Base-by-base conservation (phyloP, 2,888 invertebrate genomes). In the Sclerodermus sp. region DNA sequence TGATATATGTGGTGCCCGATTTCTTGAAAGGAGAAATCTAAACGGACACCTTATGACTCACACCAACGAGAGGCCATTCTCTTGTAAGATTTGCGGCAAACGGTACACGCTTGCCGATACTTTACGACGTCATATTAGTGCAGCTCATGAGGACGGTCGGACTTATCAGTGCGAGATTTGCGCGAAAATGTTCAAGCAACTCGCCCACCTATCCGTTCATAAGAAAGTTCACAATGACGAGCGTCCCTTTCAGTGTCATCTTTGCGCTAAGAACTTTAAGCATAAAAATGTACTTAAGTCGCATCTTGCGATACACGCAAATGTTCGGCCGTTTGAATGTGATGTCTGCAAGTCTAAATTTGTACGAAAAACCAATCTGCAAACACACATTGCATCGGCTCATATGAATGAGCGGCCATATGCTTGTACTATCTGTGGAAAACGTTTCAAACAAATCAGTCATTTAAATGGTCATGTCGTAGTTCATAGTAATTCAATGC, bases 191-290 rank as follows among this genome's bases (percentile, higher is more conserved):
- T 73, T 73, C 47, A 73, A 73, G 16, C 73, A 73, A 17, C 51
- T 73, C 2, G 72, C 72, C 0, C 73, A 73, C 43, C 49, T 73
- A 0, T 71, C 70, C 1, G 73, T 71, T 10, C 73, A 73, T 45
- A 77, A 78, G 38, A 80, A 80, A 55, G 81, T 82, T 6, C 82
- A 83, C 58, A 75, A 73, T n/a, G 77, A 80, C 51, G 69, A 73
- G 31, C 67, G 82, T n/a, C 82, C 82, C 0, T 80, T 79, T 51
- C 76, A 82, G 29, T 83, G 82, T 72, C 81, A 82, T 44, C 57
- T 78, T 0, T 83, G 82, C 64, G 82, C 81, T 2, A 80, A 80
- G 58, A 78, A 79, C 6, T 83, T 82, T 59, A 83, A 83, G 58
- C 73, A 82, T 37, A 76, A 78, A 4, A 82, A 82, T 62, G 79